Percentiles rank a stretch among this genome's conserved stretches.
Conservation (phyloP, 2,113 vertebrate genomes). For the Leptobrachium leishanense region DNA sequence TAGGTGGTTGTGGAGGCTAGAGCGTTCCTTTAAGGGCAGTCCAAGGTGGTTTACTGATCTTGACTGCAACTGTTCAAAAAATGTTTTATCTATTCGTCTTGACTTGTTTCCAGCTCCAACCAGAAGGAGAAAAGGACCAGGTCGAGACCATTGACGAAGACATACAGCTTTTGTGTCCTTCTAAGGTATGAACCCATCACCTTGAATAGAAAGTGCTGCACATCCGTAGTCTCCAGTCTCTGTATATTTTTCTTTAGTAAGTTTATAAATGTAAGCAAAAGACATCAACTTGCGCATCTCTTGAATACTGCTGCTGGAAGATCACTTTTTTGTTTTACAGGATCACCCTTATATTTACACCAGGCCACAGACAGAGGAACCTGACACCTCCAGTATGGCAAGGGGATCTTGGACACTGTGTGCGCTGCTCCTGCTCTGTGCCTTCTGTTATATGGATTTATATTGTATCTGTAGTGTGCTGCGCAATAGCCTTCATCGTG, state of each 20-base stretch:
- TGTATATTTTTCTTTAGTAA: too few relatives aligned
- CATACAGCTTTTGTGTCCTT: conserved; percentile 71
- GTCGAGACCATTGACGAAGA: conserved; percentile 69
- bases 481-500: too few relatives aligned
- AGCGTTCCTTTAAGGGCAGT: too few relatives aligned
- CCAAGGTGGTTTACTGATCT: too few relatives aligned
- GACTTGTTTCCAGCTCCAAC: conserved; percentile 66
- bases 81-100: too few relatives aligned
- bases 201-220: too few relatives aligned
- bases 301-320: background rate
- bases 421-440: background rate
- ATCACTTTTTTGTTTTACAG: background rate
- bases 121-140: conserved; percentile 65
- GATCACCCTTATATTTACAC: conserved; percentile 24
- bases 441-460: background rate
- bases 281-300: background rate
- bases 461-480: too few relatives aligned
- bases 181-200: conserved; percentile 56
- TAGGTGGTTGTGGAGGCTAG: too few relatives aligned
- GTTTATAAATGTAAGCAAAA: too few relatives aligned
- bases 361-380: background rate
- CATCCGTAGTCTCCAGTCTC: too few relatives aligned
- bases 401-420: background rate
- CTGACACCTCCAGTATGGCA: background rate
- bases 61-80: too few relatives aligned